Evolutionary conservation across 2,888 invertebrate species (phyloP), one percentile per base, ranked within the genome.

Genomic region (Hololepta plana): DNA sequence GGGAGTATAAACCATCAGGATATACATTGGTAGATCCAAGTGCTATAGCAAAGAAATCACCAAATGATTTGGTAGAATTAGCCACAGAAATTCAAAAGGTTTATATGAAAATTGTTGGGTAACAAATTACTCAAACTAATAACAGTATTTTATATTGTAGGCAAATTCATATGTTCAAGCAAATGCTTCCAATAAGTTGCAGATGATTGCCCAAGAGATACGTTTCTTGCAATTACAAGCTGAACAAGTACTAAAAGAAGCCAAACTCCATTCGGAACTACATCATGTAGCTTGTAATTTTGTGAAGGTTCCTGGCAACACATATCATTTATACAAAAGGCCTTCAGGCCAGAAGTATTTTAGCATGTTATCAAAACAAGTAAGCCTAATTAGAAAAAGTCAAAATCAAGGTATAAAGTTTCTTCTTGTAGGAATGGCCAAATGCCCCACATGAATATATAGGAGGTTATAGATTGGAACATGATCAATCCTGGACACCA

Each of bases 271-370:
- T 41, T 51, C 52, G 9, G 54, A 60, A 23, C 51, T 81, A 19
- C 72, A 82, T 45, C 66, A 67, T 38, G 68, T 66, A 1, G 68
- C 76, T 2, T 81, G 79, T 46, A 80, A 80, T 48, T 67, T 81
- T 45, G 59, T 66, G 10, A 79, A 77, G 51, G 63, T 66, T 23
- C 70, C 76, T 12, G 80, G 80, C 1, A 61, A 64, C 16, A 53
- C 67, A 12, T 81, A 81, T 51, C 71, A 79, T 49, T 54, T 80
- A 20, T 81, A 79, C 47, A 50, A 67, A 42, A 55, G 66, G 41
- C 42, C 57, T 23, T 64, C 67, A 3, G 75, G 74, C 4, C 70
- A 74, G 45, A 55, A 55, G 33, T 79, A 76, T 48, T 72, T 80
- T 40, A 75, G 79, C 23, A 69, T 81, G 60, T 47, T 81, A 12